phyloP scores from a whole-genome alignment of 2,797 vertebrate genomes.

The Macropodus opercularis region DNA sequence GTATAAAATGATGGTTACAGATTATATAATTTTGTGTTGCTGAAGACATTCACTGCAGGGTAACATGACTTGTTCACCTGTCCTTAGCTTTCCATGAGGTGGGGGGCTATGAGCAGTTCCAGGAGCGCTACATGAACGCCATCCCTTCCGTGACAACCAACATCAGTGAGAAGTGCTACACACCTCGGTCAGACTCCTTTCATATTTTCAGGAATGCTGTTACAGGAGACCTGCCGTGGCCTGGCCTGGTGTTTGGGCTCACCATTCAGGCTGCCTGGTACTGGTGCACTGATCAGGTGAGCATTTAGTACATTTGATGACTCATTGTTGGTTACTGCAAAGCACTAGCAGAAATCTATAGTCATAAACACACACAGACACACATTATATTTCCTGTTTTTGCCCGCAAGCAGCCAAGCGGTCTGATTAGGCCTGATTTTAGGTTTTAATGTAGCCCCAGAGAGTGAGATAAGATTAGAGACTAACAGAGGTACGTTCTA shows the following conservation, averaged over 20 bases:
- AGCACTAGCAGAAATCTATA: no score
- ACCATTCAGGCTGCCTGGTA: slow-evolving; percentile 89
- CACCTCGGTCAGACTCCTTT: slow-evolving; percentile 86
- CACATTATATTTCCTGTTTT: slow-evolving; percentile 19
- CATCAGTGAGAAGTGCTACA: slow-evolving; percentile 79
- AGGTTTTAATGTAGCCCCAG: slow-evolving; percentile 25
- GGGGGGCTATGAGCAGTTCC: slow-evolving; percentile 87
- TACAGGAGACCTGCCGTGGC: slow-evolving; percentile 91
- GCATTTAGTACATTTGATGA: neutral
- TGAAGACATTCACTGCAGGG: neutral
- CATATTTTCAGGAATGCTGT: slow-evolving; percentile 88
- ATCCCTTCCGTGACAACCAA: slow-evolving; percentile 69
- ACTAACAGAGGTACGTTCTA: neutral
- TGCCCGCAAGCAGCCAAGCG: slow-evolving; percentile 19
- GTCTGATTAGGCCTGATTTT: slow-evolving; percentile 28
- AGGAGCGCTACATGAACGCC: slow-evolving; percentile 86
- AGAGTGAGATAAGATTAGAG: slow-evolving; percentile 43
- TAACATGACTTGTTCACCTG: neutral
- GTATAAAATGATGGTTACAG: no score
- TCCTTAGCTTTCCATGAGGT: slow-evolving; percentile 81
- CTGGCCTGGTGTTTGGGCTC: slow-evolving; percentile 88
- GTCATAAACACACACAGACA: slow-evolving; percentile 25
- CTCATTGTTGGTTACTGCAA: neutral
- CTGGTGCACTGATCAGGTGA: slow-evolving; percentile 93
- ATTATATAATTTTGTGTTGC: no score